Base-by-base conservation (phyloP, 2,888 invertebrate species). In the Cephalotes varians region DNA sequence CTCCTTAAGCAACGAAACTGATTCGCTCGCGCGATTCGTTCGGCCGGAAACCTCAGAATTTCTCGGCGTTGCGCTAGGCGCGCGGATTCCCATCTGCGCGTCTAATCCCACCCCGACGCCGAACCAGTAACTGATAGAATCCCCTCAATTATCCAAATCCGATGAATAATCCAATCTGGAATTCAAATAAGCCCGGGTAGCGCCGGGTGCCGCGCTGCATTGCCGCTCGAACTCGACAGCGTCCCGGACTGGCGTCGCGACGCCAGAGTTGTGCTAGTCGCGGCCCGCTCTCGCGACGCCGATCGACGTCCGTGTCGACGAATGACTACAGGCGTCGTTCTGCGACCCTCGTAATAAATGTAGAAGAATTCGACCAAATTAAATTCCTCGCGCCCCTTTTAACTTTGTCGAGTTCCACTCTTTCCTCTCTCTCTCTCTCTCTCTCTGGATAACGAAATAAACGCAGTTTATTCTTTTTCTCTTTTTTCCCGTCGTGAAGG, bases 91-190 rank as follows among this genome's bases (percentile, higher is more conserved):
- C 77, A 76, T 86, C 85, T 77, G 67, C 72, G 80, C 85, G 71
- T 82, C 85, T 89, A 85, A 88, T 88, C 88, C 81, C 72, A 54
- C 54, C 74, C 60, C 82, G 60, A 58, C 64, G 72, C 65, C 69
- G 85, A 83, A 87, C 85, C 85, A 86, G 87, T 90, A 90, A 91
- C 92, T 89, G 91, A 93, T 92, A 91, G 92, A 92, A 93, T 92
- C 90, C 83, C 65, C 87, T 89, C 89, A 87, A 92, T 93, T 92
- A 92, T 93, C 92, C 92, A 91, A 92, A 93, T 93, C 91, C 92
- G 90, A 91, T 92, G 90, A 91, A 92, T 92, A 93, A 93, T 93
- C 92, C 91, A 93, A 93, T 93, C 92, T 93, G 92, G 92, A 93
- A 92, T 93, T 93, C 92, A 93, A 93, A 93, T 92, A 91, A 93